Evolutionary conservation across 1,140 invertebrate species (phyloP).

Genomic region (Anastrepha ludens): DNA sequence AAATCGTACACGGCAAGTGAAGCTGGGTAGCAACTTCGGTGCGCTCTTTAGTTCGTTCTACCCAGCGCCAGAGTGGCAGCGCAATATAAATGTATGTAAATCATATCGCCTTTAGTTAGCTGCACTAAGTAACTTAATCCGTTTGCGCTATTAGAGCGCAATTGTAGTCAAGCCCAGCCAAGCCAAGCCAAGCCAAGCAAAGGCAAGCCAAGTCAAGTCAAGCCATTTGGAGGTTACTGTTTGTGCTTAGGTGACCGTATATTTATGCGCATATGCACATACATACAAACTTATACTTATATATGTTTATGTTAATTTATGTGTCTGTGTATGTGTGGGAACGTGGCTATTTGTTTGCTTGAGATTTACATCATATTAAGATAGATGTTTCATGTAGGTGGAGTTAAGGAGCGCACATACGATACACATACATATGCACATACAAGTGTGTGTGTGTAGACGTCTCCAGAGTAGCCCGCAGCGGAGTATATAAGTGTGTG

Average conservation of each 20-base stretch:
- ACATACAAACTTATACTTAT: neutral
- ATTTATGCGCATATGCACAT: neutral
- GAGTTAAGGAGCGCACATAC: neutral
- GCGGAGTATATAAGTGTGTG: neutral
- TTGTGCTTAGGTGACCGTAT: neutral
- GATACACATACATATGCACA: too few species aligned
- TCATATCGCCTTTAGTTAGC: slow-evolving; percentile 45
- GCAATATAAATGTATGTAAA: slow-evolving; percentile 43
- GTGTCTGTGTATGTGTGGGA: neutral
- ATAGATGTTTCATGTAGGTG: neutral
- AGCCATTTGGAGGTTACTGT: slow-evolving; percentile 21
- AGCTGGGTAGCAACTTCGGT: neutral
- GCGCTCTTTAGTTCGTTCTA: neutral
- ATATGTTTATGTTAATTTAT: neutral
- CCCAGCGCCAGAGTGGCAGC: neutral
- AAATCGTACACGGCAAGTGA: neutral
- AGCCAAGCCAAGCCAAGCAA: neutral
- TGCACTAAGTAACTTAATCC: slow-evolving; percentile 52
- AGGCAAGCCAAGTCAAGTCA: slow-evolving; percentile 20
- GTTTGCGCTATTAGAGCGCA: slow-evolving; percentile 48
- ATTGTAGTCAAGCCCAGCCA: slow-evolving; percentile 23
- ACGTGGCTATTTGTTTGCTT: slow-evolving; percentile 2
- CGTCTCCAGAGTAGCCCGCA: too few species aligned
- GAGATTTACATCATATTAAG: slow-evolving; percentile 34
- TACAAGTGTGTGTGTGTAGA: neutral